These are phyloP conservation scores for Lysandra coridon DNA, from an alignment of 2,888 invertebrate species.

Conservation along the genomic window DNA sequence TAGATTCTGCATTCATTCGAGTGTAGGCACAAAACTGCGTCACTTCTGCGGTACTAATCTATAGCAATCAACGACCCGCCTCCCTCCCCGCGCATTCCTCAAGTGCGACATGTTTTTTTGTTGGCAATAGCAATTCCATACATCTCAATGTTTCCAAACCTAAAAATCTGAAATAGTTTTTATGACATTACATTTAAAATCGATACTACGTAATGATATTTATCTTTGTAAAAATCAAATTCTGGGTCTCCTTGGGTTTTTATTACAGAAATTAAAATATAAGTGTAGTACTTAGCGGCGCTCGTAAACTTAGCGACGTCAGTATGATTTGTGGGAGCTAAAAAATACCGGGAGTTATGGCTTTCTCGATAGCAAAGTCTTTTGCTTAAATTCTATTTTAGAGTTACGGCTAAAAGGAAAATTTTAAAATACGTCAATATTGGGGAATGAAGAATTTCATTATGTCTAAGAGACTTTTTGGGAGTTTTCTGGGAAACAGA, in stretches of 20 bases:
- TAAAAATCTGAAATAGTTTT: background rate
- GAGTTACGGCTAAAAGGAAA: background rate
- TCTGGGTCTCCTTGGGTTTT: slow-evolving; percentile 37
- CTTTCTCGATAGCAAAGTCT: slow-evolving; percentile 23
- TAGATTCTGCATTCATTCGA: no score
- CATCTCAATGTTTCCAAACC: background rate
- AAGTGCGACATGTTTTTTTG: no score
- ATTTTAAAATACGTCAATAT: background rate
- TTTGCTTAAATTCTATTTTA: background rate
- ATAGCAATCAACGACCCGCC: no score
- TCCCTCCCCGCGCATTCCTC: no score
- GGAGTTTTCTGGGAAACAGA: background rate
- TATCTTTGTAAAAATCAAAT: slow-evolving; percentile 41
- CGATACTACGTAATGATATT: slow-evolving; percentile 37
- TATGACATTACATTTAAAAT: slow-evolving; percentile 20
- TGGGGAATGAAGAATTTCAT: background rate
- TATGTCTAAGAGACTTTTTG: background rate
- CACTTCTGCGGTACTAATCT: no score
- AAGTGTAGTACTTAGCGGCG: slow-evolving; percentile 34
- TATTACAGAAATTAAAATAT: slow-evolving; percentile 40
- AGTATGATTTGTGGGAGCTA: slow-evolving; percentile 29
- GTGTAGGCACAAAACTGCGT: no score
- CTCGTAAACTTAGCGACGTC: slow-evolving; percentile 35
- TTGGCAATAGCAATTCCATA: no score
- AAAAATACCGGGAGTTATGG: slow-evolving; percentile 23